Evolutionary conservation across 2,888 invertebrate species (phyloP).

Genomic region (Campopleginae sp.): DNA sequence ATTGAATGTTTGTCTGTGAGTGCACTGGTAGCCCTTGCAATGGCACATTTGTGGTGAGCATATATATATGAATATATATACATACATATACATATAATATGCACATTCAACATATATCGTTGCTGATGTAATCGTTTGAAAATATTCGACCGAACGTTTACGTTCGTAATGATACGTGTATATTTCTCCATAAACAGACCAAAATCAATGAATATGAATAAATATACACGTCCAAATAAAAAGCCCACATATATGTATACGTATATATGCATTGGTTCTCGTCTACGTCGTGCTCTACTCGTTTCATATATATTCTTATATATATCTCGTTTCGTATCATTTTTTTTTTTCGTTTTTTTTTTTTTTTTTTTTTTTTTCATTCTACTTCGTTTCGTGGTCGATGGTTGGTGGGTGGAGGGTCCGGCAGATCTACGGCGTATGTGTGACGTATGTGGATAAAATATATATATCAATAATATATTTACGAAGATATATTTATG

Average conservation of each 20-base stretch:
- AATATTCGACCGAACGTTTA: conserved; percentile 14
- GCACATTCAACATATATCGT: conserved; percentile 45
- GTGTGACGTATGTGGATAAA: conserved; percentile 78
- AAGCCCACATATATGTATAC: conserved; percentile 28
- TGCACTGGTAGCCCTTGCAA: conserved; percentile 82
- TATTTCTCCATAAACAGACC: conserved; percentile 12
- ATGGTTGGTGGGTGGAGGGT: conserved; percentile 79
- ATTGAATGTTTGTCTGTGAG: conserved; percentile 84
- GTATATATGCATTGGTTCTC: conserved; percentile 57
- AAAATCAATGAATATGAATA: conserved; percentile 30
- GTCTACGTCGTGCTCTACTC: conserved; percentile 68
- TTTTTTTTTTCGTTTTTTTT: conserved; percentile 60
- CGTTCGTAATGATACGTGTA: neutral
- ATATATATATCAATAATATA: conserved; percentile 62
- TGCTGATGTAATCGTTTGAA: conserved; percentile 30
- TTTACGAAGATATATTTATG: conserved; percentile 49
- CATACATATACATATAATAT: conserved; percentile 52
- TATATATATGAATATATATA: conserved; percentile 67
- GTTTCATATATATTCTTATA: conserved; percentile 44
- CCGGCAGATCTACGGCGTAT: conserved; percentile 82
- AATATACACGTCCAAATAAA: conserved; percentile 33
- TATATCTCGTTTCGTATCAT: conserved; percentile 52
- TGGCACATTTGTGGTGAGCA: conserved; percentile 79
- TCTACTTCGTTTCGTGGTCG: conserved; percentile 73
- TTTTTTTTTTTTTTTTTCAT: conserved; percentile 56